Evolutionary conservation across 2,797 vertebrate genomes (phyloP), one percentile per base, ranked within the genome.

Genomic region (Anomalospiza imberbis): DNA sequence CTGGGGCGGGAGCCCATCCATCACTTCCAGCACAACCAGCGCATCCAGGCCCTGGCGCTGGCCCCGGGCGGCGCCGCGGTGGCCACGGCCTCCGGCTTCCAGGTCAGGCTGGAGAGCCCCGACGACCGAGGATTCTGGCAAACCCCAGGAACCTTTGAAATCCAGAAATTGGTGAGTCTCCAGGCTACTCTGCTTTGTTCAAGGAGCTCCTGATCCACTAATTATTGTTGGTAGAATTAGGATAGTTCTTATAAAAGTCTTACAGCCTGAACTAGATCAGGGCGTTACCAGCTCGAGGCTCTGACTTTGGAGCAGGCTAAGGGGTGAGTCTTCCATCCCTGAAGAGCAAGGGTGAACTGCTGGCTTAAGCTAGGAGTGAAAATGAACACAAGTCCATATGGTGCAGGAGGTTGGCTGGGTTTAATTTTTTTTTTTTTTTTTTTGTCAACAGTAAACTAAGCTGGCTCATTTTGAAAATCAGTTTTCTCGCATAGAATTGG

Each of bases 121-220:
- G 94, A 98, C 2, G 99, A 99, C 57, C 97, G 84, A 53, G 99
- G 99, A 11, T 97, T 98, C 97, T 99, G 99, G 99, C 98, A 97
- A 48, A 98, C 97, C 2, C 62, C 96, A 17, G 97, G 93, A 63
- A 97, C 97, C 31, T 97, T 98, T 67, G 98, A 97, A 63, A 98
- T 99, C 65, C 98, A 98, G 91, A 99, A 99, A 78, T 21, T 98
- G 97, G 99, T 99, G 95, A 98, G 99, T 98, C 71, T 92, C 78
- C 78, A 47, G 19, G 60, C 45, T 66, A 1, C 63, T 44, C 63
- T 60, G 55, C 85, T 84, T 51, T 4, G 0, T 66, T 95, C 63
- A 77, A 85, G 66, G 9, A 82, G 60, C 77, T 93, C 34, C 68
- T 25, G 26, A 54, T 76, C 32, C 32, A 3, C 34, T 62, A 1